Evolutionary conservation across 2,888 invertebrate species (phyloP), one percentile per base, ranked within the genome.

Genomic region (Abrostola triplasia): DNA sequence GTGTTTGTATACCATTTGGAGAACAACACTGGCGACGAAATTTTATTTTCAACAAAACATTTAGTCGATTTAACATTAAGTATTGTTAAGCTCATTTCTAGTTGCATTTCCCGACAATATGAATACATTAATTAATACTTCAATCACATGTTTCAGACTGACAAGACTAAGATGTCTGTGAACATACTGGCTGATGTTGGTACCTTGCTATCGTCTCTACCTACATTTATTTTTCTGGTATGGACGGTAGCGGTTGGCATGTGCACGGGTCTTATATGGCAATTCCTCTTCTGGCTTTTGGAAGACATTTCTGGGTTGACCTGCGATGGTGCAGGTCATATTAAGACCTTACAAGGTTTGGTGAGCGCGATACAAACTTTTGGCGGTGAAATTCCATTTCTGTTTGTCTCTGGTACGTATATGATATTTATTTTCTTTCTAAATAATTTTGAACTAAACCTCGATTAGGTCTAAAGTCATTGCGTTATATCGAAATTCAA

Each of bases 221-320:
- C 96, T 0, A 96, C 98, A 13, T 85, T 97, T 7, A 91, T 97
- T 1, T 98, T 98, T 85, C 95, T 97, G 62, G 67, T 97, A 13
- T 98, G 98, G 96, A 97, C 98, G 62, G 95, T 98, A 66, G 95
- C 95, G 1, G 96, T 98, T 35, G 99, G 99, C 0, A 94, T 98
- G 73, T 97, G 98, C 79, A 98, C 98, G 0, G 98, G 97, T 0
- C 90, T 98, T 0, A 93, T 98, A 35, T 98, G 98, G 97, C 96
- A 98, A 78, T 99, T 98, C 85, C 91, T 98, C 0, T 98, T 98
- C 85, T 98, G 98, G 97, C 96, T 97, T 76, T 90, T 98, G 11
- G 98, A 98, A 88, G 97, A 97, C 70, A 90, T 98, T 60, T 96
- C 96, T 0, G 86, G 83, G 0, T 56, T 83, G 60, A 85, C 90